Evolutionary conservation across 2,113 vertebrate genomes (phyloP).

Genomic region (human): GRCh38 chr17:30706001-30706500

Average conservation of each 20-base stretch:
- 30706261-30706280: not conserved
- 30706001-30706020: not conserved
- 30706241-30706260: slow-evolving; percentile 61
- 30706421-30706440: not conserved
- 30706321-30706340: not conserved
- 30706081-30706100: not conserved
- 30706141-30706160: not conserved
- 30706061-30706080: no score
- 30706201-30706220: not conserved
- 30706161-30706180: not conserved
- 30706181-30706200: not conserved
- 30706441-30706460: not conserved
- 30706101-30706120: not conserved
- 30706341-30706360: not conserved
- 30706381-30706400: not conserved
- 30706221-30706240: not conserved
- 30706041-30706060: not conserved
- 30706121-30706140: not conserved
- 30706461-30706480: not conserved
- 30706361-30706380: not conserved
- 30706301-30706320: not conserved
- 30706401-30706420: not conserved
- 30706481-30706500: not conserved
- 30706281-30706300: not conserved
- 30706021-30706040: not conserved